Base-by-base conservation (phyloP, 2,113 vertebrate species). In the Oxygymnocypris stewartii region DNA sequence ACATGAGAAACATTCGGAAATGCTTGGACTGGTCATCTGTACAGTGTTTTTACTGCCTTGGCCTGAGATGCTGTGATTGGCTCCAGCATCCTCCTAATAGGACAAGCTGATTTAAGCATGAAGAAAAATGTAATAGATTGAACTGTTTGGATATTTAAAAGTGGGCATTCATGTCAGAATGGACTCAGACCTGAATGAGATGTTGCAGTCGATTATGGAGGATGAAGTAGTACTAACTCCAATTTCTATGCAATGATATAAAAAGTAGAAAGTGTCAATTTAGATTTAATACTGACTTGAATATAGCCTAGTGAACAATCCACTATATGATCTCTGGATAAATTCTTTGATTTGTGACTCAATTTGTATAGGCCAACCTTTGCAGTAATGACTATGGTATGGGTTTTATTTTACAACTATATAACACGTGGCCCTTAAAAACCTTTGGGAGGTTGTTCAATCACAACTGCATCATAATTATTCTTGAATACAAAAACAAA, bases 381-480 rank as follows among this genome's bases (percentile, higher is more conserved):
- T 14, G 12, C 57, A 23, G 57, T 20, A 59, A 59, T 23, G 20
- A 23, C 57, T 61, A 4, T 61, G 57, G 57, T n/a, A 61, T 23
- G 49, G 18, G 1, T 2, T 54, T 54, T 11, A 0, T 51, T 57
- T 79, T 79, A n/a, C 20, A 42, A 79, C 28, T 37, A 18, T 0
- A 2, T 13, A 40, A 79, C 54, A 61, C 51, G 10, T 61, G 28
- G 3, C 25, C 37, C 16, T 63, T 80, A 63, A 65, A 59, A 63
- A 81, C 37, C 37, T 81, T 65, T 81, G 35, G 37, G 37, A 18
- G n/a, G 25, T 61, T 63, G 12, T 80, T 12, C 16, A 44, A 16
- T 63, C 37, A 63, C 37, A 80, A 44, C 13, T 42, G 40, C 57
- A 28, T 81, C n/a, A n/a, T 80, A 65, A 63, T 81, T 65, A 12